A percentile compares a stretch with the other conserved stretches of the same genome.
These are phyloP conservation scores for Psittacula echo DNA, from an alignment of 2,797 vertebrate species.

Conservation along the genomic window DNA sequence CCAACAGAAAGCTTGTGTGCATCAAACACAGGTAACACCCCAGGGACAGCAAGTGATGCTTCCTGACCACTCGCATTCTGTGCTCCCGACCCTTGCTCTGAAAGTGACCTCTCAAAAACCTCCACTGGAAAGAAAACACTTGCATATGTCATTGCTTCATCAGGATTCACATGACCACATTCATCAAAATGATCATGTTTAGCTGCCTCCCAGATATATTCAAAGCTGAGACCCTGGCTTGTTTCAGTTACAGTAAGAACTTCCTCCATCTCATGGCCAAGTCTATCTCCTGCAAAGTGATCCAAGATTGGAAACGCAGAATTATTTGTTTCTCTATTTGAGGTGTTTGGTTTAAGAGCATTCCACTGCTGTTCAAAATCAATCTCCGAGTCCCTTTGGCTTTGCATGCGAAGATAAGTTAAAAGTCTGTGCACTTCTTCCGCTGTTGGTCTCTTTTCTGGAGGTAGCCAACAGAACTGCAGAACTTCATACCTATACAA, in stretches of 20 bases:
- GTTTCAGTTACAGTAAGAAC: constrained; percentile 97
- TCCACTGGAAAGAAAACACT: constrained; percentile 93
- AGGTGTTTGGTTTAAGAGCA: constrained; percentile 90
- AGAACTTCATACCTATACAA: constrained; percentile 91
- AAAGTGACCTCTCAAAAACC: constrained; percentile 87
- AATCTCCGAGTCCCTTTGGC: constrained; percentile 90
- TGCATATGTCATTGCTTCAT: constrained; percentile 89
- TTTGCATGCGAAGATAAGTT: constrained; percentile 96
- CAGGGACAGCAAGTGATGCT: constrained; percentile 79
- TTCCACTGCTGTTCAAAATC: constrained; percentile 98
- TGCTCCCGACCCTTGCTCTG: constrained; percentile 77
- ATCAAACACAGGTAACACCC: constrained; percentile 93
- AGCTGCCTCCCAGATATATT: constrained; percentile 97
- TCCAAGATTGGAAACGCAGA: constrained; percentile 95
- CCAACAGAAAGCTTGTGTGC: constrained; percentile 89
- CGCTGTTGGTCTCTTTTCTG: constrained; percentile 91
- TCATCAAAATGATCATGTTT: constrained; percentile 93
- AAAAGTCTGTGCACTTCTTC: constrained; percentile 95
- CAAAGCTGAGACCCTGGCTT: constrained; percentile 96
- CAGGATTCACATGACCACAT: constrained; percentile 79
- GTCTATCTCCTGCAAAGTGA: constrained; percentile 87
- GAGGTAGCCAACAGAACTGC: constrained; percentile 95
- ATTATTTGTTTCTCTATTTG: constrained; percentile 84
- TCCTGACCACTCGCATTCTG: constrained; percentile 74
- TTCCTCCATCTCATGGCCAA: constrained; percentile 93